Evolutionary conservation across 2,888 invertebrate genomes (phyloP), one percentile per base, ranked within the genome.

Genomic region (Thymelicus acteon): DNA sequence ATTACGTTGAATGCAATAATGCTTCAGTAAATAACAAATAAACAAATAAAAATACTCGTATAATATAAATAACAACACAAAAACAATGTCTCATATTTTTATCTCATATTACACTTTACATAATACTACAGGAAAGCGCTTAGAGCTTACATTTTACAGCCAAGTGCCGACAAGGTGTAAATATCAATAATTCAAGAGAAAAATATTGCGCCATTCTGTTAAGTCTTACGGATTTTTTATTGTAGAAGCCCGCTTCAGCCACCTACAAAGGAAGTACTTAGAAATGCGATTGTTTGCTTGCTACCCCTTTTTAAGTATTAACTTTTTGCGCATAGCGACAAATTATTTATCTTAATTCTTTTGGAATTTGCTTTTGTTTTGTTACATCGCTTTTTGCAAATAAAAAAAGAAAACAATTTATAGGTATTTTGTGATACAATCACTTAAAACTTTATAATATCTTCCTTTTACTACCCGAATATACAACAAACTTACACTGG

Each of bases 161-260:
- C 24, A 15, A 67, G 37, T 66, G 48, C 63, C 58, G 58, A 60
- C 60, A 60, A 39, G 60, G 67, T 66, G 67, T 67, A 60, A 67
- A 60, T 67, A 67, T 68, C 62, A 68, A 68, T 61, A 62, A 61
- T 68, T 62, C 68, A 68, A 62, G 47, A 62, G 62, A 62, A 62
- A 68, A 68, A 68, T 62, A 68, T 68, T 19, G 62, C 60, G 7
- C 60, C 63, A 60, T 70, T 63, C 62, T 40, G 49, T 54, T 63
- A 64, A 63, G 57, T 64, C 63, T 19, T 70, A 63, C 57, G 69
- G 37, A 63, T 48, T 62, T 64, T 70, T 70, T 60, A 64, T 60
- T 70, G 69, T 70, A 24, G 60, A 58, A 39, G 48, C 62, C 6
- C 49, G 58, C 54, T 64, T 39, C 69, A 19, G 19, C 63, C 48